Percentiles rank a stretch among this genome's conserved stretches.
phyloP scores from a whole-genome alignment of 2,888 invertebrate genomes.

The Saturnia japonica region DNA sequence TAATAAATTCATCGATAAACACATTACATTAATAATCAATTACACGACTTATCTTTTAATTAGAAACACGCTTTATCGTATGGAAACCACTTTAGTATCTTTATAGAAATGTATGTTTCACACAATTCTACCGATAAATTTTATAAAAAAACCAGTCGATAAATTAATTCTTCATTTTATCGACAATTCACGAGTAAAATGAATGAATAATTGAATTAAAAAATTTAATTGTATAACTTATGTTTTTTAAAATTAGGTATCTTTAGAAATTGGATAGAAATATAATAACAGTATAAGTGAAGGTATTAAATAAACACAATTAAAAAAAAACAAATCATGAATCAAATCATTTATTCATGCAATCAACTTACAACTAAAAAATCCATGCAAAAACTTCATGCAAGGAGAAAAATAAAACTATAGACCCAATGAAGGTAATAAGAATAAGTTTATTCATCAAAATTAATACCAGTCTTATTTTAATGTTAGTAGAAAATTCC shows the following conservation, averaged over 20 bases:
- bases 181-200: not conserved
- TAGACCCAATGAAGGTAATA: conserved; percentile 53
- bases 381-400: conserved; percentile 31
- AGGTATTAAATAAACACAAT: not conserved
- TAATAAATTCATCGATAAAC: not conserved
- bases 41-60: conserved; percentile 9
- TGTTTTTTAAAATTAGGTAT: not conserved
- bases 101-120: not conserved
- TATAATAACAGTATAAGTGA: not conserved
- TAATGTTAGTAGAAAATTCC: conserved; percentile 51
- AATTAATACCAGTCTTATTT: conserved; percentile 64
- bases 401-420: conserved; percentile 54
- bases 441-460: conserved; percentile 69
- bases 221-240: not conserved
- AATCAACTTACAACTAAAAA: not conserved
- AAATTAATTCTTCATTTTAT: not conserved
- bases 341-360: conserved; percentile 20
- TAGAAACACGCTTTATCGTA: not conserved
- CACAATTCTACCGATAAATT: not conserved
- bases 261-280: not conserved
- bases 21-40: not conserved
- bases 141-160: not conserved
- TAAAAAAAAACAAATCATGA: conserved; percentile 10
- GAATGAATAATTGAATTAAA: not conserved
- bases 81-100: not conserved